Conservation (phyloP, 2,113 vertebrate species). For the Monarcha castaneiventris region DNA sequence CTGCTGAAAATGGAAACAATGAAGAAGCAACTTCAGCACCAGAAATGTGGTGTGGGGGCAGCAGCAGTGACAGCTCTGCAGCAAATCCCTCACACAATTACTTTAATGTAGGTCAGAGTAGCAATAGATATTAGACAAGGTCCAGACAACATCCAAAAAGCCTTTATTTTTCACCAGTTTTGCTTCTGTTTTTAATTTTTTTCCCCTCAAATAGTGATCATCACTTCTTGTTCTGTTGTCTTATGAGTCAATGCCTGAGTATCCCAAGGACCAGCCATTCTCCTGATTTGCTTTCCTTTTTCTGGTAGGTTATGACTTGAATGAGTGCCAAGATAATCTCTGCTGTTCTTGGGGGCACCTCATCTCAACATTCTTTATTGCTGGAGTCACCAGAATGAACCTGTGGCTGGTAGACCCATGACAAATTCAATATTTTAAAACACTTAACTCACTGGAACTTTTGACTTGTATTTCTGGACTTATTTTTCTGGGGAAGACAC, state of each 20-base stretch:
- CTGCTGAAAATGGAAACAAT: background rate
- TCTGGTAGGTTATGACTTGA: background rate
- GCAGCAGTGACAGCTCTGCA: background rate
- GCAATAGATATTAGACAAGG: background rate
- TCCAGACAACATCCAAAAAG: background rate
- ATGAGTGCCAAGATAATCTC: background rate
- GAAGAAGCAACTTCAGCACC: background rate
- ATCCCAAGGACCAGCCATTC: background rate
- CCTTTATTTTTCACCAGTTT: constrained; percentile 11
- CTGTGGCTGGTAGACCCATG: background rate
- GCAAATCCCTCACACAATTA: background rate
- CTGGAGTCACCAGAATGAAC: background rate
- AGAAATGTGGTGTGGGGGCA: background rate
- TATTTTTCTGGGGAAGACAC: background rate
- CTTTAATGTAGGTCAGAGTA: background rate
- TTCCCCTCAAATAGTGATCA: background rate
- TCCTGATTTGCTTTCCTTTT: background rate
- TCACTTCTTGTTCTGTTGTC: background rate
- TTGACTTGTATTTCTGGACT: background rate
- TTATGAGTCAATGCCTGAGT: background rate
- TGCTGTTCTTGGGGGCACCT: background rate
- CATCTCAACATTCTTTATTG: background rate
- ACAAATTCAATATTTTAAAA: background rate
- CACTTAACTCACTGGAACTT: background rate
- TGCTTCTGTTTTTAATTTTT: background rate